phyloP scores from a whole-genome alignment of 1,140 invertebrate species.

The Danaus melanippus region DNA sequence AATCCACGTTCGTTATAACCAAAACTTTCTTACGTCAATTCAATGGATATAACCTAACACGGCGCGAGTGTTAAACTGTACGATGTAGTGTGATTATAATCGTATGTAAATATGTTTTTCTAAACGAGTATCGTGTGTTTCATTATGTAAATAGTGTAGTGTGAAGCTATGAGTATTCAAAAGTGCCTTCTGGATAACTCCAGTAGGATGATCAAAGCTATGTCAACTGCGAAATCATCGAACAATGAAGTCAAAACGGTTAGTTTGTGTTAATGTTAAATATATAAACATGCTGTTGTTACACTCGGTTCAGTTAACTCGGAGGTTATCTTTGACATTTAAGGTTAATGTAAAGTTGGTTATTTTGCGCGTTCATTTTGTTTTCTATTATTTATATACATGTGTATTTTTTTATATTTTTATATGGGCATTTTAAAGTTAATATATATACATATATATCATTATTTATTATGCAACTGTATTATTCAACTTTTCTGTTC shows the following conservation, averaged over 20 bases:
- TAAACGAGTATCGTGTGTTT: slow-evolving; percentile 38
- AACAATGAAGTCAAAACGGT: slow-evolving; percentile 63
- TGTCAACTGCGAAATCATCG: slow-evolving; percentile 60
- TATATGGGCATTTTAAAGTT: no score
- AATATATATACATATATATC: no score
- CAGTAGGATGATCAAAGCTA: slow-evolving; percentile 67
- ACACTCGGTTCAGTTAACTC: slow-evolving; percentile 20
- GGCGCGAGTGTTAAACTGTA: slow-evolving; percentile 35
- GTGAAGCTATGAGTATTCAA: slow-evolving; percentile 62
- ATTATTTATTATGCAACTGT: no score
- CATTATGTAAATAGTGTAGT: slow-evolving; percentile 51
- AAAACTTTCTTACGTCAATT: slow-evolving; percentile 69
- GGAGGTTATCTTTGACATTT: slow-evolving; percentile 42
- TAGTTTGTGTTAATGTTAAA: slow-evolving; percentile 27
- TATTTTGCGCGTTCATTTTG: slow-evolving; percentile 12
- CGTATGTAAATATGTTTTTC: slow-evolving; percentile 16
- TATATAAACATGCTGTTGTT: slow-evolving; percentile 11
- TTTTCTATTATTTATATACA: neutral
- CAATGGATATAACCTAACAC: slow-evolving; percentile 70
- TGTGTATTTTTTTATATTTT: no score
- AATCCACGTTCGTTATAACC: slow-evolving; percentile 14
- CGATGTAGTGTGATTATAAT: slow-evolving; percentile 13
- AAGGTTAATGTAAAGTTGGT: slow-evolving; percentile 31
- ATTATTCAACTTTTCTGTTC: no score
- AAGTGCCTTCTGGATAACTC: slow-evolving; percentile 69